Evolutionary conservation across 1,140 invertebrate species (phyloP).

Genomic region (Ptiloglossa arizonensis): DNA sequence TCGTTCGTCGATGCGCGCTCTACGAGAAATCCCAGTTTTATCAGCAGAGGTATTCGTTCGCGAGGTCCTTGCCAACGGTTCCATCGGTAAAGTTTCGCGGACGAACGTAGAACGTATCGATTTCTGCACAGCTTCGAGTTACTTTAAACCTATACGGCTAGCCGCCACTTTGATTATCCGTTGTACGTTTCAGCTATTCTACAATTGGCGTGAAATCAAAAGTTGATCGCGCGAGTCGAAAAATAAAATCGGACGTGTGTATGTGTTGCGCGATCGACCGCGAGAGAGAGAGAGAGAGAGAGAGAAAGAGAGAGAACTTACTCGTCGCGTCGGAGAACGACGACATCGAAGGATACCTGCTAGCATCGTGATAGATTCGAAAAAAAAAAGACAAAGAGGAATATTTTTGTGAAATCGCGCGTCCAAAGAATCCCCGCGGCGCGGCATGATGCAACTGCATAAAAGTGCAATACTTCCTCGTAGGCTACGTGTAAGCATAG

Average conservation of each 20-base stretch:
- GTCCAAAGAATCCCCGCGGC: background rate
- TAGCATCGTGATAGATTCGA: slow-evolving; percentile 5
- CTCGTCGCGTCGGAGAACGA: background rate
- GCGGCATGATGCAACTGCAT: slow-evolving; percentile 1
- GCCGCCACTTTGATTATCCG: background rate
- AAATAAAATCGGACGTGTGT: background rate
- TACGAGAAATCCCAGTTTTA: slow-evolving; percentile 5
- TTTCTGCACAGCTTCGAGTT: background rate
- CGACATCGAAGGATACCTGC: background rate
- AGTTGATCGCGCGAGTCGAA: background rate
- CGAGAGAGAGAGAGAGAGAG: no score
- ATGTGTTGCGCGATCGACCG: background rate
- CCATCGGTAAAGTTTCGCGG: background rate
- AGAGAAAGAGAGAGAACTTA: background rate
- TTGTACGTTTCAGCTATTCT: background rate
- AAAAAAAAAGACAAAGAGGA: background rate
- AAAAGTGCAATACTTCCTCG: slow-evolving; percentile 36
- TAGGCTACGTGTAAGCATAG: slow-evolving; percentile 52
- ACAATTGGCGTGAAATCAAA: slow-evolving; percentile 9
- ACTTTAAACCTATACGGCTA: background rate
- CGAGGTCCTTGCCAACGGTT: background rate
- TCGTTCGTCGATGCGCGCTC: background rate
- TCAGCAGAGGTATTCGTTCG: background rate
- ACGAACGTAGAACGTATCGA: background rate
- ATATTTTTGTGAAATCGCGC: slow-evolving; percentile 43